Conservation (phyloP, 1,140 invertebrate genomes). For the Drosophila mojavensis region DNA sequence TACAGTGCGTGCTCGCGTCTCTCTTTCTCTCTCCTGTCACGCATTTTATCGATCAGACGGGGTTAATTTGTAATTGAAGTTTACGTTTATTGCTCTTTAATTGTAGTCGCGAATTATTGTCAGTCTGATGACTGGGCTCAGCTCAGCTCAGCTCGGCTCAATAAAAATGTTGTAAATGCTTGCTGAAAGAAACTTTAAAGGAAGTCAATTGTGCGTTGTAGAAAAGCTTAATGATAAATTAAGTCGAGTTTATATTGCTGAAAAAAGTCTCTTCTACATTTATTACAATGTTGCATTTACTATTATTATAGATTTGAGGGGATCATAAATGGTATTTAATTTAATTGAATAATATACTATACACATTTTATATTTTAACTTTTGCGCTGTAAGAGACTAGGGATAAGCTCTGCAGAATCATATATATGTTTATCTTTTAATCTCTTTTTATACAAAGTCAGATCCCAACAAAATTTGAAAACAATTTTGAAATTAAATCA, state of each 20-base stretch:
- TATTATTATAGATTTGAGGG: neutral
- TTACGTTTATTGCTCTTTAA: constrained; percentile 71
- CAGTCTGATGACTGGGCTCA: constrained; percentile 3
- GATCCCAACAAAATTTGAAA: no score
- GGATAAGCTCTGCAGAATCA: no score
- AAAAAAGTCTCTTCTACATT: neutral
- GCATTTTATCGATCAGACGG: constrained; percentile 49
- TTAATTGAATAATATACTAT: no score
- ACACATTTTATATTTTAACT: no score
- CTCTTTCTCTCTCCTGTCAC: constrained; percentile 20
- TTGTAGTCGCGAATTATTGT: constrained; percentile 40
- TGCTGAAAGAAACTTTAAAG: constrained; percentile 11
- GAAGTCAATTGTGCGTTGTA: constrained; percentile 14
- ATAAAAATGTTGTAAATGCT: constrained; percentile 26
- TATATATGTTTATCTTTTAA: no score
- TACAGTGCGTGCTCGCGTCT: neutral
- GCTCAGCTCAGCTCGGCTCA: neutral
- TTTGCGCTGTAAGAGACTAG: no score
- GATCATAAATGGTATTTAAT: no score
- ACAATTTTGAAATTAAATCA: no score
- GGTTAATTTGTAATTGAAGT: constrained; percentile 62
- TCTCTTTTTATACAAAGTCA: no score
- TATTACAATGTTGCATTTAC: neutral
- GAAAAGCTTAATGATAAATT: neutral
- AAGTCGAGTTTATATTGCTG: neutral